Percentiles rank a stretch among this genome's conserved stretches.
These are phyloP conservation scores for Perithous albicinctus DNA, from an alignment of 2,888 invertebrate species.

Conservation along the genomic window DNA sequence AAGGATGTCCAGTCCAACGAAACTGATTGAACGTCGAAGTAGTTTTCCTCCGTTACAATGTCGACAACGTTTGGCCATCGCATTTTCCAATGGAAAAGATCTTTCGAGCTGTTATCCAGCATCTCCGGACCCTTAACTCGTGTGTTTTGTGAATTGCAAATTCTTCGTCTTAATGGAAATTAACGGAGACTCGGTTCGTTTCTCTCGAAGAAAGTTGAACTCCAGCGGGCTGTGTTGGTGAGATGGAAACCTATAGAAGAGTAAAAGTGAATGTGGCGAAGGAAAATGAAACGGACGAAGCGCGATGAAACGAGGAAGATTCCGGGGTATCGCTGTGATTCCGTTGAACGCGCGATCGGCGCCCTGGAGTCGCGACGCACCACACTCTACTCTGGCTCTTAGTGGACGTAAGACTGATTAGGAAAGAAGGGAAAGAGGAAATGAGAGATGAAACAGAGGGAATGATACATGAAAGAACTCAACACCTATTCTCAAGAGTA, in stretches of 20 bases:
- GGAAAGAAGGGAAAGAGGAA: not conserved
- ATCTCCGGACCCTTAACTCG: not conserved
- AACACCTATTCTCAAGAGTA: not conserved
- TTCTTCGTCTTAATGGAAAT: constrained; percentile 63
- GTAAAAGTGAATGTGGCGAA: constrained; percentile 28
- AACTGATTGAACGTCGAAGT: constrained; percentile 8
- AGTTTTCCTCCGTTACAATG: constrained; percentile 1
- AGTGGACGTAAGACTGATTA: constrained; percentile 30
- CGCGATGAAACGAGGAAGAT: constrained; percentile 34
- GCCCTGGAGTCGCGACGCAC: constrained; percentile 63
- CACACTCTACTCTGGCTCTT: constrained; percentile 27
- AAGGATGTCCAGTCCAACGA: constrained; percentile 1
- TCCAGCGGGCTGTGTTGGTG: not conserved
- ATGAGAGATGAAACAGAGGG: not conserved
- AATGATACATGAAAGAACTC: not conserved
- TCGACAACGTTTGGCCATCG: not conserved
- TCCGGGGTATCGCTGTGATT: constrained; percentile 20
- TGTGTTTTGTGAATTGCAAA: constrained; percentile 60
- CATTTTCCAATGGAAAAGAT: constrained; percentile 28
- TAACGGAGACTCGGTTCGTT: constrained; percentile 49
- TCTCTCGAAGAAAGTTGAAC: not conserved
- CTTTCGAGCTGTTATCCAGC: constrained; percentile 1
- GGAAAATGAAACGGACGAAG: constrained; percentile 42
- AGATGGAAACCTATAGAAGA: constrained; percentile 9
- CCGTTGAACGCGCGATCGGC: constrained; percentile 44